Evolutionary conservation across 1,140 invertebrate species (phyloP), one percentile per base, ranked within the genome.

Genomic region (Argopecten irradians): DNA sequence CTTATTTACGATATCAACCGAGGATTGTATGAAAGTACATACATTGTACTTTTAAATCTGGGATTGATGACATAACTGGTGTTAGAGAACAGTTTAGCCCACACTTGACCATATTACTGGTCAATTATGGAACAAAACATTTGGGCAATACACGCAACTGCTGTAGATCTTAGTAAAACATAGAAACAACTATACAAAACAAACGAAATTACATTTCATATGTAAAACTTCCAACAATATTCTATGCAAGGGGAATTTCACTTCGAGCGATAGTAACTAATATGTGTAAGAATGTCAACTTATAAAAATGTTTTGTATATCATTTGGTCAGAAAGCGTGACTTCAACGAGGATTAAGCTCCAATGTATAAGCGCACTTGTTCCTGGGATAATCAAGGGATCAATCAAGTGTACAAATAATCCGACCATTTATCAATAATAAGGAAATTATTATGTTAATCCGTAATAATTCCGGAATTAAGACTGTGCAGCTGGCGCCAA

Each of bases 61-160:
- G 55, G 55, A 71, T 71, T 71, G n/a, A 11, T 71, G 55, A 71
- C 55, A 71, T 71, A 71, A 71, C 55, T n/a, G 55, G 55, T 71
- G 22, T 71, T 71, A 46, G 43, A 19, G 43, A 71, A n/a, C 55
- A 71, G 22, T n/a, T 28, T 71, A 71, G 55, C 2, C 55, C 55
- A 71, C 55, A 71, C 55, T 71, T 71, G 55, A 71, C 55, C 55
- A 8, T 28, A n/a, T n/a, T n/a, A n/a, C 55, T n/a, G 22, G 28
- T n/a, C 55, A 71, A 28, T 5, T 28, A 71, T 28, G 5, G 5
- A 71, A 71, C n/a, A 3, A 1, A 3, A 71, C n/a, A 5, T 1
- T 71, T 71, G n/a, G n/a, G n/a, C 55, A 71, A 13, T 39, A 39
- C 13, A 39, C 36, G 13, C 13, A 13, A 39, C 36, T 39, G 36